These are phyloP conservation scores for Pyxicephalus adspersus DNA, from an alignment of 2,113 vertebrate genomes.

Conservation along the genomic window DNA sequence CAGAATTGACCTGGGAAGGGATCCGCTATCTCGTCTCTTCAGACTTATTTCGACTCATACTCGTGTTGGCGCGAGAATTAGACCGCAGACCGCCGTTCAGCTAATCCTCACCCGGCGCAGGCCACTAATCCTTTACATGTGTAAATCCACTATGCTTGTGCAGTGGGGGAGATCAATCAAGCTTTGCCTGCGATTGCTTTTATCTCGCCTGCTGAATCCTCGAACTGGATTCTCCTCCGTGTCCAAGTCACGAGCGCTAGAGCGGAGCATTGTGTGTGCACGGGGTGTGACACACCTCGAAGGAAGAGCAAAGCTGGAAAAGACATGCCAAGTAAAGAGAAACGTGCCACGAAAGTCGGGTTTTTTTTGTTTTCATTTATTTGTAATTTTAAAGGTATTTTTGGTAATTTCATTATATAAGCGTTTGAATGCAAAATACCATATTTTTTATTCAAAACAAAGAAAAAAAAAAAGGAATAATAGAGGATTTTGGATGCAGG, in stretches of 20 bases:
- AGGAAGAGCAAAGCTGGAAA: no score
- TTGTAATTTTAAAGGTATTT: no score
- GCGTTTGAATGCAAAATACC: no score
- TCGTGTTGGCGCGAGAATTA: slow-evolving; percentile 17
- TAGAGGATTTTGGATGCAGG: no score
- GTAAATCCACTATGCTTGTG: slow-evolving; percentile 43
- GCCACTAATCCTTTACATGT: slow-evolving; percentile 50
- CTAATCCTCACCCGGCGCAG: slow-evolving; percentile 43
- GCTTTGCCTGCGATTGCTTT: slow-evolving; percentile 43
- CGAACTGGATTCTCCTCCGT: neutral
- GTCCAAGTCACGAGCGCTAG: no score
- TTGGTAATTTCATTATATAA: no score
- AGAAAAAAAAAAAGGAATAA: no score
- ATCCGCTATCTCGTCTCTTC: slow-evolving; percentile 18
- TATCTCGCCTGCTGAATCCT: slow-evolving; percentile 43
- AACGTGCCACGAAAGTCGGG: no score
- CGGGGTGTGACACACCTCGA: neutral
- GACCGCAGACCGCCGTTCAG: slow-evolving; percentile 8
- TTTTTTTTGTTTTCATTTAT: no score
- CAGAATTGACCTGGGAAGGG: slow-evolving; percentile 13
- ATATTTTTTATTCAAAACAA: no score
- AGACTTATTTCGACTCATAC: slow-evolving; percentile 24
- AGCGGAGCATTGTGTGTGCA: neutral
- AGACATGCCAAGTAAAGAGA: no score
- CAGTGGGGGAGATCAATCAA: slow-evolving; percentile 43